These are phyloP conservation scores for Morbakka virulenta DNA, from an alignment of 30 jellyfish, hydroid and myxozoan genomes.

Conservation along the genomic window DNA sequence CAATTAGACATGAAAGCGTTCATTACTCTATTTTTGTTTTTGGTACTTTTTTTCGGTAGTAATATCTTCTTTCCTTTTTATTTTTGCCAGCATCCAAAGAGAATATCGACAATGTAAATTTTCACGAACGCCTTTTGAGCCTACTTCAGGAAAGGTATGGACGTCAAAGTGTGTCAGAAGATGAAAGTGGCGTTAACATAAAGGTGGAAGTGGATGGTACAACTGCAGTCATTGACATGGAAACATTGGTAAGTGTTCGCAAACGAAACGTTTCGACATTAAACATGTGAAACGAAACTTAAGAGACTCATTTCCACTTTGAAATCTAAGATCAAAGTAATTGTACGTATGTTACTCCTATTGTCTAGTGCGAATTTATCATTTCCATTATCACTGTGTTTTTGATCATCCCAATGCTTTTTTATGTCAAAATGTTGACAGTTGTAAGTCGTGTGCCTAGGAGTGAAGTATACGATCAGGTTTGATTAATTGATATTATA, in stretches of 20 bases:
- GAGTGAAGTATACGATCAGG: no score
- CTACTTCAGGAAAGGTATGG: constrained; percentile 78
- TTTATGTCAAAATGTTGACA: no score
- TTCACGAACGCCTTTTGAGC: constrained; percentile 79
- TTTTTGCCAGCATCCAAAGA: constrained; percentile 45
- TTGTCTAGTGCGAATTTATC: no score
- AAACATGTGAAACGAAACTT: not conserved
- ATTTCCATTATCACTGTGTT: no score
- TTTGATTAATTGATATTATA: no score
- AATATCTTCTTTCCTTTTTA: not conserved
- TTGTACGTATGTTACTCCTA: no score
- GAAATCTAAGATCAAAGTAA: no score
- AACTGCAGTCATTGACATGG: constrained; percentile 79
- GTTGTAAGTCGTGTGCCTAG: no score
- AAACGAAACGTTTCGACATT: not conserved
- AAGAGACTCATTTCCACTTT: no score
- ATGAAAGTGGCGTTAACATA: constrained; percentile 82
- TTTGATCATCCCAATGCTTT: no score
- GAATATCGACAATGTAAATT: constrained; percentile 55
- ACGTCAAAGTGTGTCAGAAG: constrained; percentile 67
- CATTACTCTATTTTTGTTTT: no score
- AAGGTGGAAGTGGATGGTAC: constrained; percentile 82
- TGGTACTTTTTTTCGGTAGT: not conserved
- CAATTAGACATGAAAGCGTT: no score
- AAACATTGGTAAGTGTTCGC: constrained; percentile 77